Conservation (phyloP, 2,113 vertebrate species). For the Neolamprologus toae region DNA sequence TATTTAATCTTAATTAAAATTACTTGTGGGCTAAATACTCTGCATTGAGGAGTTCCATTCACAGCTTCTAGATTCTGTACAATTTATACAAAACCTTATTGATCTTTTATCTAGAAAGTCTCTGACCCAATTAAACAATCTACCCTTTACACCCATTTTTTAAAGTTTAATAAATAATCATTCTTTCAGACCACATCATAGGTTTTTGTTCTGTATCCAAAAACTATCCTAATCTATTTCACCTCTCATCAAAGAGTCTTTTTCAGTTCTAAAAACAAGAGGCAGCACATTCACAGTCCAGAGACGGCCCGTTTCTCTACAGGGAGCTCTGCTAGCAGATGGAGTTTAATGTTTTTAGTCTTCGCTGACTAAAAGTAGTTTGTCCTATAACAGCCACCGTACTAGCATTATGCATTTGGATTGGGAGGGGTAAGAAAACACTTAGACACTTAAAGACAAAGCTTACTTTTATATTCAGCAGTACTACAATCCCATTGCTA, state of each 20-base stretch:
- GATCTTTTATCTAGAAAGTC: not conserved
- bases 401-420: accelerated
- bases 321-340: not conserved
- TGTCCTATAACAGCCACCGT: accelerated
- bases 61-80: accelerated
- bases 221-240: not conserved
- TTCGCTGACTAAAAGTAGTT: not conserved
- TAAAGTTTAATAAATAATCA: not conserved
- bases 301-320: accelerated
- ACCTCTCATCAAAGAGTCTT: not conserved
- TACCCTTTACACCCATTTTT: no score
- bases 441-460: no score
- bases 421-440: not conserved
- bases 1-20: not conserved
- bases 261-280: not conserved
- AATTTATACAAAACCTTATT: accelerated
- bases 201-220: not conserved
- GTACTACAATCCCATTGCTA: no score
- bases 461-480: no score
- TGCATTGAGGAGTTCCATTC: accelerated
- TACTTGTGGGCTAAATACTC: accelerated
- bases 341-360: not conserved
- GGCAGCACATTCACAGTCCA: accelerated
- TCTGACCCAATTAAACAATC: accelerated
- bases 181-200: accelerated